A percentile compares a stretch with the other conserved stretches of the same genome.
These are phyloP conservation scores for Parnassius glacialis DNA, from an alignment of 2,888 invertebrate species.

Conservation along the genomic window DNA sequence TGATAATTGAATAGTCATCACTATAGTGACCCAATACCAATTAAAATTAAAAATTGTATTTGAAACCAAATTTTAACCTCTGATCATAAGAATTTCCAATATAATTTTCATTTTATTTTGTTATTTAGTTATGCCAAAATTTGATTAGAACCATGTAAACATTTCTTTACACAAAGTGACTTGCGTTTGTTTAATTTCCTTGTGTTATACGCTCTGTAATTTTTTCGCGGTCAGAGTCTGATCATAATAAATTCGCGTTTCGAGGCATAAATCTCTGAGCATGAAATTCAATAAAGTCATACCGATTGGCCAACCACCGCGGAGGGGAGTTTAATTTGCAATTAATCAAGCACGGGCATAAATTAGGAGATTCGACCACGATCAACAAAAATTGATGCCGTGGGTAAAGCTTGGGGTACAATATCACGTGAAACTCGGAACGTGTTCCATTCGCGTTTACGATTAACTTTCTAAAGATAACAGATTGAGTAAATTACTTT, in stretches of 20 bases:
- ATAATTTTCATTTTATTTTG: too few relatives aligned
- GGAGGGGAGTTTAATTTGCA: constrained; percentile 75
- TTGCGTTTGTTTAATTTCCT: constrained; percentile 10
- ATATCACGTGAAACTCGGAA: constrained; percentile 18
- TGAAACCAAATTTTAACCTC: too few relatives aligned
- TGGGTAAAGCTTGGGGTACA: constrained; percentile 33
- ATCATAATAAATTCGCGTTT: constrained; percentile 69
- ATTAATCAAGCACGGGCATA: constrained; percentile 70
- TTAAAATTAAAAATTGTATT: too few relatives aligned
- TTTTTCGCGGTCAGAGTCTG: constrained; percentile 24
- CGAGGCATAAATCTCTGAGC: constrained; percentile 67
- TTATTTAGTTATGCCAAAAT: too few relatives aligned
- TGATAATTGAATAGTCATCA: too few relatives aligned
- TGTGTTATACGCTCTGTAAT: constrained; percentile 17
- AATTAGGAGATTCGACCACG: constrained; percentile 68
- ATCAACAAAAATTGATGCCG: constrained; percentile 59
- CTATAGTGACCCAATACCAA: too few relatives aligned
- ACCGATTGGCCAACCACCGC: constrained; percentile 65
- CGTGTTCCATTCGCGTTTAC: constrained; percentile 15
- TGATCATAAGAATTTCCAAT: too few relatives aligned
- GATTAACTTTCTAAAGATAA: constrained; percentile 26
- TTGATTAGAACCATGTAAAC: not conserved
- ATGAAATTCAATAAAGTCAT: constrained; percentile 80
- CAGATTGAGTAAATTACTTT: constrained; percentile 7
- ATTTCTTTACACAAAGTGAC: constrained; percentile 1